Percentiles rank a stretch among this genome's conserved stretches.
Conservation (phyloP, 2,113 vertebrate genomes). For the Scartelaos histophorus region DNA sequence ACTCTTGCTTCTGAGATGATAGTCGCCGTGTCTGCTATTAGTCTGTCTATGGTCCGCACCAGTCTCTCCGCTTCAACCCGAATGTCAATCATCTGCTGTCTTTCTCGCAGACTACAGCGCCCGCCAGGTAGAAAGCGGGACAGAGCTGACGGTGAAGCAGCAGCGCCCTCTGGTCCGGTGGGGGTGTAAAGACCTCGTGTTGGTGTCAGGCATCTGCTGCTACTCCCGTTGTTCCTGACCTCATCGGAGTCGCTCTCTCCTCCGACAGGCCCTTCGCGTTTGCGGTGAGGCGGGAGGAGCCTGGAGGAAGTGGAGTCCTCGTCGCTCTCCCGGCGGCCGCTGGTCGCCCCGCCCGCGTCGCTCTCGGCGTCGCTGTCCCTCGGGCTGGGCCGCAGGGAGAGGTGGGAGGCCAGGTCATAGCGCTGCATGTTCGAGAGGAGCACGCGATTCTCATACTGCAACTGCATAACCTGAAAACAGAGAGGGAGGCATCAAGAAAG, state of each 20-base stretch:
- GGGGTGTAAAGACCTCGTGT: conserved; percentile 84
- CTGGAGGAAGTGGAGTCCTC: conserved; percentile 84
- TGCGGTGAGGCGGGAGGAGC: conserved; percentile 90
- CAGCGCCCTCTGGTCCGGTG: conserved; percentile 81
- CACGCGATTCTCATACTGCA: conserved; percentile 96
- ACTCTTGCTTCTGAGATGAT: conserved; percentile 92
- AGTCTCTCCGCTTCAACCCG: conserved; percentile 91
- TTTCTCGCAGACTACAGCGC: conserved; percentile 75
- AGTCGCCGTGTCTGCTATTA: conserved; percentile 91
- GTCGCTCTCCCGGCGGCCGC: conserved; percentile 89
- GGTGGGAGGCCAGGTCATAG: conserved; percentile 90
- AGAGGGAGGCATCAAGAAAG: neutral
- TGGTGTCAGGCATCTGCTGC: conserved; percentile 86
- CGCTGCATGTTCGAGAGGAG: conserved; percentile 97
- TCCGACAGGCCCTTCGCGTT: conserved; percentile 92
- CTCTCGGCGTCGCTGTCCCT: conserved; percentile 91
- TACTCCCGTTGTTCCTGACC: conserved; percentile 81
- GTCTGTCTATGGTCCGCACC: conserved; percentile 91
- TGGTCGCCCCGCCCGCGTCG: conserved; percentile 79
- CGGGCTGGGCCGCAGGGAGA: conserved; percentile 86
- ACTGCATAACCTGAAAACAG: conserved; percentile 88
- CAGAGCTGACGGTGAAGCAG: conserved; percentile 66
- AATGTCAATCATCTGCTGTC: conserved; percentile 95
- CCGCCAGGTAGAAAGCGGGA: conserved; percentile 83
- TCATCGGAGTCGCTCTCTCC: conserved; percentile 96